phyloP scores from a whole-genome alignment of 2,888 invertebrate species.

The Copidosoma aretas region DNA sequence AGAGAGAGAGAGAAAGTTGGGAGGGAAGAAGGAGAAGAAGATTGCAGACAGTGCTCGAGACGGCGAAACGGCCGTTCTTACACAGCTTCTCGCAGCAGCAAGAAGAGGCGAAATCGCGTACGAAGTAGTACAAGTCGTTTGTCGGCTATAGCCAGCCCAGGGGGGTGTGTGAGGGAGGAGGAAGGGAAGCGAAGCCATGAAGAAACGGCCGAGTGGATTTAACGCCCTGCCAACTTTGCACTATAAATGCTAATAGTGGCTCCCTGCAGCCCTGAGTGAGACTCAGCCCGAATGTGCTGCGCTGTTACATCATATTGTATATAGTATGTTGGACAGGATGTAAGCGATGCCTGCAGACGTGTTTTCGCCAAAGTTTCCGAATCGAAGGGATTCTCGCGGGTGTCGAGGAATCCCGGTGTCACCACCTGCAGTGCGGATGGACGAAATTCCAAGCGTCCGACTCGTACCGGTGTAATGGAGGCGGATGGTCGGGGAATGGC shows the following conservation, averaged over 20 bases:
- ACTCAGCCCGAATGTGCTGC: neutral
- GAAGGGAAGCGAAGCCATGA: neutral
- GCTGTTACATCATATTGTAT: neutral
- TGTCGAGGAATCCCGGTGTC: no score
- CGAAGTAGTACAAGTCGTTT: slow-evolving; percentile 18
- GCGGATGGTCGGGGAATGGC: no score
- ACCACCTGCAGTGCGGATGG: no score
- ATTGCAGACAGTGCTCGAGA: neutral
- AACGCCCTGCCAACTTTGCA: slow-evolving; percentile 50
- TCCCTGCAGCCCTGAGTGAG: neutral
- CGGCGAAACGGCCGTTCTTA: neutral
- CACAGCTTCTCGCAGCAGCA: neutral
- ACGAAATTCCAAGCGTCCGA: no score
- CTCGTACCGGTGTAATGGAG: no score
- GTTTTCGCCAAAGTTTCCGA: neutral
- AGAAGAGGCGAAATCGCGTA: neutral
- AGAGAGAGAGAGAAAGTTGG: neutral
- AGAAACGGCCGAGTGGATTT: slow-evolving; percentile 40
- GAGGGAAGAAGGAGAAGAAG: neutral
- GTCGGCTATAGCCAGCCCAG: slow-evolving; percentile 8
- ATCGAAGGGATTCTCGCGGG: neutral
- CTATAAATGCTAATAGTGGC: slow-evolving; percentile 53
- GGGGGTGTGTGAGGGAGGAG: no score
- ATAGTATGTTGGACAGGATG: neutral
- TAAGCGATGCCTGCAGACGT: neutral